Percentiles rank a stretch among this genome's conserved stretches.
These are phyloP conservation scores for Lomographa bimaculata DNA, from an alignment of 2,888 invertebrate genomes.

Conservation along the genomic window DNA sequence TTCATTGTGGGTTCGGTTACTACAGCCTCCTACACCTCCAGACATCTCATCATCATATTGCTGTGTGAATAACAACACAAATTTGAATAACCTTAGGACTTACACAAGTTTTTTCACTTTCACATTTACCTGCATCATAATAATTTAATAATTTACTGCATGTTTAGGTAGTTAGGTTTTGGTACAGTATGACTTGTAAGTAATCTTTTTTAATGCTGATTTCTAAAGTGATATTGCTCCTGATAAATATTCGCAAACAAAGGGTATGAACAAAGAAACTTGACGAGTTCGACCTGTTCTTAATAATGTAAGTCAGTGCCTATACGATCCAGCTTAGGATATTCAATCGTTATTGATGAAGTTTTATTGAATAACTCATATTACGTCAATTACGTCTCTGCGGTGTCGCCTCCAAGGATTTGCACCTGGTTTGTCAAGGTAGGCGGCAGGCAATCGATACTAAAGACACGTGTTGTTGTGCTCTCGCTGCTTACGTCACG, in stretches of 20 bases:
- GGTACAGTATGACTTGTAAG: too few relatives aligned
- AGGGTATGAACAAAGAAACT: slow-evolving; percentile 25
- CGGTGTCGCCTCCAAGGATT: slow-evolving; percentile 27
- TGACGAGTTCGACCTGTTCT: slow-evolving; percentile 19
- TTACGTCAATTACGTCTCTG: slow-evolving; percentile 22
- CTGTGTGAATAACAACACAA: slow-evolving; percentile 9
- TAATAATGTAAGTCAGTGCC: slow-evolving; percentile 15
- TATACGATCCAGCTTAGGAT: slow-evolving; percentile 22
- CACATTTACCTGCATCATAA: slow-evolving; percentile 2
- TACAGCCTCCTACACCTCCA: slow-evolving; percentile 18
- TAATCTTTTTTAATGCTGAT: too few relatives aligned
- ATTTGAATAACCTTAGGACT: not conserved
- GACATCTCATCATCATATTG: slow-evolving; percentile 10
- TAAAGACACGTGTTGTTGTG: slow-evolving; percentile 29
- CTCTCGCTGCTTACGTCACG: slow-evolving; percentile 12
- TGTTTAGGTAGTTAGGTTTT: too few relatives aligned
- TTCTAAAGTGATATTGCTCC: too few relatives aligned
- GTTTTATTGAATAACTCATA: slow-evolving; percentile 21
- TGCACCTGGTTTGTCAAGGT: slow-evolving; percentile 28
- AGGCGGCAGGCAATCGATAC: slow-evolving; percentile 31
- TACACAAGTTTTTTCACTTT: not conserved
- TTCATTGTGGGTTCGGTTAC: slow-evolving; percentile 5
- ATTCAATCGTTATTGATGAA: slow-evolving; percentile 25
- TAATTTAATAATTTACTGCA: too few relatives aligned
- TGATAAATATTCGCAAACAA: slow-evolving; percentile 10